Conservation (phyloP, 2,888 invertebrate species). For the Standfussiana lucernea region DNA sequence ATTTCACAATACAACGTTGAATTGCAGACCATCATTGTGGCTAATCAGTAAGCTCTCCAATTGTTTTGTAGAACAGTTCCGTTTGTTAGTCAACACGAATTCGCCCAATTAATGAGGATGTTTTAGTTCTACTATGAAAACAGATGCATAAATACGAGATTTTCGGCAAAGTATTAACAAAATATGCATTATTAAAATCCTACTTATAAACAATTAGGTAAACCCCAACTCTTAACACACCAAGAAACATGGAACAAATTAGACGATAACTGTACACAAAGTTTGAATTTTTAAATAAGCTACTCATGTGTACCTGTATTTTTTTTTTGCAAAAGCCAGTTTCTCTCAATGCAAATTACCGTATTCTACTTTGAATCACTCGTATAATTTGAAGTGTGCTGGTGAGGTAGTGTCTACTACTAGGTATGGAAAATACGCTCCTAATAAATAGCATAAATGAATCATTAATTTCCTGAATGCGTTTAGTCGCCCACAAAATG, state of each 20-base stretch:
- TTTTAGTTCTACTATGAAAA: background rate
- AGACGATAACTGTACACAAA: background rate
- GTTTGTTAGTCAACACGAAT: constrained; percentile 2
- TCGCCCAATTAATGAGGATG: background rate
- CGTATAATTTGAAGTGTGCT: background rate
- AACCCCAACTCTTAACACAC: background rate
- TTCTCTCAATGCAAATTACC: constrained; percentile 8
- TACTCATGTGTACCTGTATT: background rate
- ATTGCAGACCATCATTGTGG: constrained; percentile 5
- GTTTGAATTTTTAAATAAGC: background rate
- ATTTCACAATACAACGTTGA: constrained; percentile 10
- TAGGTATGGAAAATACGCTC: background rate
- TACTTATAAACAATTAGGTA: background rate
- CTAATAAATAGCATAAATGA: constrained; percentile 25
- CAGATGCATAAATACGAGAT: background rate
- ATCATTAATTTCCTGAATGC: constrained; percentile 33
- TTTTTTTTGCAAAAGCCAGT: background rate
- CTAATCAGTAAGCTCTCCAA: constrained; percentile 26
- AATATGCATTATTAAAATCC: background rate
- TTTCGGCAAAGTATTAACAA: background rate
- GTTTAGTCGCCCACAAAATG: constrained; percentile 26
- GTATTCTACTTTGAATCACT: constrained; percentile 8
- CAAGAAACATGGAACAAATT: background rate
- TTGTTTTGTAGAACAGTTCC: constrained; percentile 7
- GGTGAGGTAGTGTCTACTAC: background rate